Evolutionary conservation across 1,140 invertebrate genomes (phyloP).

Genomic region (Drosophila takahashii): DNA sequence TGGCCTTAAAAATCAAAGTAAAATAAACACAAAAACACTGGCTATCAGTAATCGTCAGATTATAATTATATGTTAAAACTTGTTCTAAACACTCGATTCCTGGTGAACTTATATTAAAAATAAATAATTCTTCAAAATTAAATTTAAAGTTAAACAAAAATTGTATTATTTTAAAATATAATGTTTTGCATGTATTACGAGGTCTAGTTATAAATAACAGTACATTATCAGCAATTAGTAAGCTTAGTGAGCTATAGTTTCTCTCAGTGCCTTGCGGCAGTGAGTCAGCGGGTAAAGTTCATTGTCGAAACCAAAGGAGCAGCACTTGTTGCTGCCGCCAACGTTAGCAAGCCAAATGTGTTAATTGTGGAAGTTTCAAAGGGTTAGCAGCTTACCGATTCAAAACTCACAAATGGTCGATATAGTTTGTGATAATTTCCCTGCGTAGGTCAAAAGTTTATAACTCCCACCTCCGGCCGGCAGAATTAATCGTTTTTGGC

Average conservation of each 20-base stretch:
- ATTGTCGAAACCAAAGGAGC: constrained; percentile 21
- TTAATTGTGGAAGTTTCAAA: constrained; percentile 62
- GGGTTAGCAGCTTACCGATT: constrained; percentile 40
- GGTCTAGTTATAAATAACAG: no score
- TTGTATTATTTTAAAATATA: no score
- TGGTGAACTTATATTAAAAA: no score
- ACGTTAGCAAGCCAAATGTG: constrained; percentile 47
- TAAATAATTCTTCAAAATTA: no score
- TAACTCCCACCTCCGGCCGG: neutral
- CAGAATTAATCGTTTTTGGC: constrained; percentile 46
- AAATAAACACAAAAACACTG: no score
- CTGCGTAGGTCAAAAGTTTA: constrained; percentile 40
- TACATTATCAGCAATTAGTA: neutral
- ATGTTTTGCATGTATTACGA: no score
- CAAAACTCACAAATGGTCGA: constrained; percentile 31
- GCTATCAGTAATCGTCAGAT: no score
- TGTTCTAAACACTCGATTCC: no score
- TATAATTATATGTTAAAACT: no score
- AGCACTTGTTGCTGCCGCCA: constrained; percentile 48
- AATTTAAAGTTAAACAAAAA: no score
- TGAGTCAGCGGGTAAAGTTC: constrained; percentile 40
- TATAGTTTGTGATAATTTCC: constrained; percentile 41
- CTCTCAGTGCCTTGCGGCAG: constrained; percentile 1
- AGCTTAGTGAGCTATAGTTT: neutral
- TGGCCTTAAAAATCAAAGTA: no score